Evolutionary conservation across 2,113 vertebrate genomes (phyloP).

Genomic region (Condylura cristata): DNA sequence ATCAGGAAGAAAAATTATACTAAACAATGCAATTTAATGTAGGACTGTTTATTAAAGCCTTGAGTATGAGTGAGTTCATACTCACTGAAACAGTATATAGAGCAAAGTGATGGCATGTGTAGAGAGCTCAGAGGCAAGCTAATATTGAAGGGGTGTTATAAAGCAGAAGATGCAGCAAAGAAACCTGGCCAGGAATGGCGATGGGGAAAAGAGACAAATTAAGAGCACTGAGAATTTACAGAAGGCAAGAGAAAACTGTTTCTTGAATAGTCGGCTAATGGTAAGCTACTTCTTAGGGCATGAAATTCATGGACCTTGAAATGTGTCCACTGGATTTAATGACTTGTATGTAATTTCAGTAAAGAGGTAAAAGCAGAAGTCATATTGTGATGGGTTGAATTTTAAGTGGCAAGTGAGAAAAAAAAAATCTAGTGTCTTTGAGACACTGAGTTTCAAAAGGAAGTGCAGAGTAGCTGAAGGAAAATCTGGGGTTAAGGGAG

Average conservation of each 20-base stretch:
- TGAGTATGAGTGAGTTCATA: neutral
- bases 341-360: neutral
- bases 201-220: neutral
- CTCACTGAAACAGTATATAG: neutral
- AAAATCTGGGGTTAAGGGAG: neutral
- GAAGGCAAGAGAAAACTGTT: neutral
- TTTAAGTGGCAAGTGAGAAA: neutral
- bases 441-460: neutral
- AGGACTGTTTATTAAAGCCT: neutral
- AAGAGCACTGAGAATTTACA: neutral
- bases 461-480: neutral
- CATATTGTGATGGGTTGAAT: neutral
- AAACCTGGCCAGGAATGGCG: neutral
- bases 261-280: neutral
- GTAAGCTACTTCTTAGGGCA: neutral
- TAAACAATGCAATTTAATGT: neutral
- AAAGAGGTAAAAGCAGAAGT: neutral
- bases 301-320: neutral
- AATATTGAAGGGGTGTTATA: neutral
- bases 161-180: neutral
- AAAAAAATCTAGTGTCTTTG: neutral
- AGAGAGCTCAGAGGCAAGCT: neutral
- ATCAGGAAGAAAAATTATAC: neutral
- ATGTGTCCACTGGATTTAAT: neutral
- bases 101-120: neutral